Evolutionary conservation across 2,888 invertebrate genomes (phyloP).

Genomic region (Lithophane ornitopus): DNA sequence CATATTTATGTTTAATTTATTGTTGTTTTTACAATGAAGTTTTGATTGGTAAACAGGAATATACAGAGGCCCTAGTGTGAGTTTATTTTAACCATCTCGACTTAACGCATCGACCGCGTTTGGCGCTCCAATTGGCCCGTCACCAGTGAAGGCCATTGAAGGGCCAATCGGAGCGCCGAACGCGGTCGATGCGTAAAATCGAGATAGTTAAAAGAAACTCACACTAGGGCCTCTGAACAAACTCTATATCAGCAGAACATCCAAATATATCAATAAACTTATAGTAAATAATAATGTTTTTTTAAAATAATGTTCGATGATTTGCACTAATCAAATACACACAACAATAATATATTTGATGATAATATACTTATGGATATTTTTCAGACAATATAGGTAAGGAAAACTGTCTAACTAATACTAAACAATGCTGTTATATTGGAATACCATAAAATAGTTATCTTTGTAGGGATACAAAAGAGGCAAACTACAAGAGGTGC

Average conservation of each 20-base stretch:
- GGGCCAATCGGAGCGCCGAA: too few relatives aligned
- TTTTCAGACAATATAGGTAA: neutral
- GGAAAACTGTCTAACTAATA: conserved; percentile 26
- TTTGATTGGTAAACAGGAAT: neutral
- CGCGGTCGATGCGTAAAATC: too few relatives aligned
- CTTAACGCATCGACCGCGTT: too few relatives aligned
- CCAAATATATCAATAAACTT: neutral
- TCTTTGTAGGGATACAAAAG: neutral
- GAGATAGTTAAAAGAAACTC: too few relatives aligned
- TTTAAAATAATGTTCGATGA: neutral
- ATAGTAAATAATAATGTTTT: neutral
- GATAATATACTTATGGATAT: neutral
- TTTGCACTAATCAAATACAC: neutral
- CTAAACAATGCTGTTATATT: conserved; percentile 14
- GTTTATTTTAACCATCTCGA: too few relatives aligned
- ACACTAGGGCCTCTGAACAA: too few relatives aligned
- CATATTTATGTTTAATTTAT: too few relatives aligned
- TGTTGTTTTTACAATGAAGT: neutral
- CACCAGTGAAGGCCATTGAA: too few relatives aligned
- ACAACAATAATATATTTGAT: neutral
- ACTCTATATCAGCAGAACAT: neutral
- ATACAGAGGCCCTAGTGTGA: too few relatives aligned
- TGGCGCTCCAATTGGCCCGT: too few relatives aligned
- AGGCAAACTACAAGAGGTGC: neutral
- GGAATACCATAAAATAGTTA: conserved; percentile 9